phyloP scores from a whole-genome alignment of 1,140 invertebrate species.

The Diabrotica virgifera region DNA sequence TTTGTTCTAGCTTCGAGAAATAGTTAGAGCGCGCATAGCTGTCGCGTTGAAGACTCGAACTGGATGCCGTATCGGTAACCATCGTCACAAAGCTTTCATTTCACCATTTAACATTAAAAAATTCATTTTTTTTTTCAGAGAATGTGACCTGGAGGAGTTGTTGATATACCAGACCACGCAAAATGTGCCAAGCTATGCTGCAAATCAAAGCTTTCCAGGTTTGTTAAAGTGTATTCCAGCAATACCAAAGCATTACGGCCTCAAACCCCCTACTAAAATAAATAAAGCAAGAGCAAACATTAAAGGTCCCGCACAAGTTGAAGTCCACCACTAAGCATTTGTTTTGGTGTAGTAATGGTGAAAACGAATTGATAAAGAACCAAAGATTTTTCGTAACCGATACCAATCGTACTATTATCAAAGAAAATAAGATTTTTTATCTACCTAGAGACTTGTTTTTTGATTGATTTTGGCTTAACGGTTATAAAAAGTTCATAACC shows the following conservation, averaged over 20 bases:
- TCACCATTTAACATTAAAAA: constrained; percentile 10
- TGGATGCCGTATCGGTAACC: background rate
- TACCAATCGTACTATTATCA: too few species aligned
- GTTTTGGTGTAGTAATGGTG: too few species aligned
- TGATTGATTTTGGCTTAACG: too few species aligned
- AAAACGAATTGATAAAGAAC: too few species aligned
- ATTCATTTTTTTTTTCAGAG: constrained; percentile 40
- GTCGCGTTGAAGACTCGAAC: background rate
- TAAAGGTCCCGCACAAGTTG: background rate
- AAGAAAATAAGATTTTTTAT: too few species aligned
- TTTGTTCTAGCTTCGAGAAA: background rate
- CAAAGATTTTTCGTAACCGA: too few species aligned
- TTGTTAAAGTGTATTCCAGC: constrained; percentile 41
- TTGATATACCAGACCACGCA: constrained; percentile 43
- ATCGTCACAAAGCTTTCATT: background rate
- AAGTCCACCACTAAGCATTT: background rate
- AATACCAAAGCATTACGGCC: constrained; percentile 23
- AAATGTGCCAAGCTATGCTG: constrained; percentile 34
- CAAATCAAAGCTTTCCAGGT: constrained; percentile 36
- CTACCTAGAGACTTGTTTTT: too few species aligned
- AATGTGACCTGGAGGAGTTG: constrained; percentile 46
- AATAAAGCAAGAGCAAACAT: background rate
- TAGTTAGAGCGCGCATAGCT: background rate
- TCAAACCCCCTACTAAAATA: constrained; percentile 22
- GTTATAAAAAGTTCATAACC: too few species aligned